Conservation (phyloP, 1,140 invertebrate genomes). For the Euborellia annulipes region DNA sequence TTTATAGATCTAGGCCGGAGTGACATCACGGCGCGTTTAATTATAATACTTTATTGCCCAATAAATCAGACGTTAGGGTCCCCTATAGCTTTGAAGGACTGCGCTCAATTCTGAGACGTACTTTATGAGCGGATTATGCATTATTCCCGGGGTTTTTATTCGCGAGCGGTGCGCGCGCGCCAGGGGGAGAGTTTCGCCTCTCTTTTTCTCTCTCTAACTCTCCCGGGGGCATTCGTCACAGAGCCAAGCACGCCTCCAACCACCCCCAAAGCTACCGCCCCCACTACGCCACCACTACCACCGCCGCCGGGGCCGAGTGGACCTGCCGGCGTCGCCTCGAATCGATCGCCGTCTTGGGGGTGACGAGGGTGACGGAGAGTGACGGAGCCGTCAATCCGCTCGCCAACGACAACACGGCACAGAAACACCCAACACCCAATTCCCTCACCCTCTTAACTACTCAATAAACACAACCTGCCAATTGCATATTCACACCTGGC, state of each 20-base stretch:
- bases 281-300: background rate
- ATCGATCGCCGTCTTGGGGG: too few species aligned
- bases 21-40: constrained; percentile 26
- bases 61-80: constrained; percentile 16
- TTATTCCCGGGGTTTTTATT: constrained; percentile 20
- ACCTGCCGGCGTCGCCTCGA: too few species aligned
- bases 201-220: too few species aligned
- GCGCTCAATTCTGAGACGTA: constrained; percentile 29
- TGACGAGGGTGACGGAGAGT: too few species aligned
- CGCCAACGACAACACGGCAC: too few species aligned
- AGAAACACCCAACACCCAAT: too few species aligned
- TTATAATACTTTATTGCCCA: constrained; percentile 18
- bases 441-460: too few species aligned
- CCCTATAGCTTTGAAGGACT: constrained; percentile 27
- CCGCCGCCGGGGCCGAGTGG: too few species aligned
- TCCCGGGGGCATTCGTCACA: background rate
- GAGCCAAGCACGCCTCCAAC: background rate
- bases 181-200: background rate
- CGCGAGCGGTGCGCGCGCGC: background rate
- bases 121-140: constrained; percentile 32
- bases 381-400: too few species aligned
- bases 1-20: constrained; percentile 27
- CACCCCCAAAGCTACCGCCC: background rate
- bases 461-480: too few species aligned
- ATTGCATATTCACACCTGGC: too few species aligned